Percentiles rank a stretch among this genome's conserved stretches.
phyloP scores from a whole-genome alignment of 2,113 vertebrate genomes.

The Anser cygnoides region DNA sequence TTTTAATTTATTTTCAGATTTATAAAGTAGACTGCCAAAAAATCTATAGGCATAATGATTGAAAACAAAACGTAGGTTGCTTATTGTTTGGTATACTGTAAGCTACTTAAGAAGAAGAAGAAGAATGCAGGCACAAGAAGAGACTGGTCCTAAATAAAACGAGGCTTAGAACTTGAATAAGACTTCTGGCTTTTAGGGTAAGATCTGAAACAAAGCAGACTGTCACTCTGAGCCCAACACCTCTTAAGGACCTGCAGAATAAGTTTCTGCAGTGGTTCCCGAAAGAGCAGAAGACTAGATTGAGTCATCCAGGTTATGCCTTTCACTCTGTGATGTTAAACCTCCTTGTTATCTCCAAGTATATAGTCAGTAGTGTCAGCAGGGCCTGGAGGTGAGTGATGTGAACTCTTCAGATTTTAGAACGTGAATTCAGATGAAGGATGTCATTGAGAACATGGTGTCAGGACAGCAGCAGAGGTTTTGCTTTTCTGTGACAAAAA shows the following conservation, averaged over 20 bases:
- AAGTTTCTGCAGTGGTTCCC: neutral
- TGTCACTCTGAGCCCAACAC: rapidly evolving
- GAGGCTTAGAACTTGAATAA: neutral
- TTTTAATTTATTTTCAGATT: neutral
- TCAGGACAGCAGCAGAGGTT: neutral
- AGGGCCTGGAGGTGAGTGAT: neutral
- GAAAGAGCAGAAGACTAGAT: neutral
- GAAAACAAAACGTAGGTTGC: neutral
- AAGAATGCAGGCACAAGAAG: neutral
- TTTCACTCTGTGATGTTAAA: neutral
- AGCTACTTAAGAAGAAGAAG: neutral
- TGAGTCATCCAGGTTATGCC: neutral
- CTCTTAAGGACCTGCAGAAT: neutral
- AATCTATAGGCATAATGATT: neutral
- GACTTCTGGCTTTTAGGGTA: neutral
- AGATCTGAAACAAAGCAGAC: neutral
- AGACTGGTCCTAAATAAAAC: neutral
- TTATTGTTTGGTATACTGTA: neutral
- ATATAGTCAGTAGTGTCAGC: neutral
- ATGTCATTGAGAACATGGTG: neutral
- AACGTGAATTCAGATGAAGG: neutral
- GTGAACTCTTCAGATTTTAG: neutral
- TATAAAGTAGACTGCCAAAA: neutral
- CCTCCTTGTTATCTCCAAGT: neutral
- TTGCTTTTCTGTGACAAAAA: neutral